These are phyloP conservation scores for Poeciliopsis occidentalis DNA, from an alignment of 2,113 vertebrate species.

Conservation along the genomic window DNA sequence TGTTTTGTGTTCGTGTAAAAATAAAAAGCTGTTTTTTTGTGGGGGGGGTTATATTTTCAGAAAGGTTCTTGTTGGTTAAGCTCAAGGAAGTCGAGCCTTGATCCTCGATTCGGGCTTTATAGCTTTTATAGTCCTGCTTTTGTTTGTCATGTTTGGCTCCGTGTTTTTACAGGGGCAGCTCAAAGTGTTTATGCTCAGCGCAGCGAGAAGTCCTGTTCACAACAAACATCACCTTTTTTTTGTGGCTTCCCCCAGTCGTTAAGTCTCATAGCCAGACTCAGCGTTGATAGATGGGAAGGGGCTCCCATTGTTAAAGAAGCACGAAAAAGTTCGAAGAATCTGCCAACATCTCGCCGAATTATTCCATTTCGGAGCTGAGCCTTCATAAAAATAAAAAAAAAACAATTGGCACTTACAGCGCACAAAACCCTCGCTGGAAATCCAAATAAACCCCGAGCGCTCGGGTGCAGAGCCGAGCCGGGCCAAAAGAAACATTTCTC, in stretches of 20 bases:
- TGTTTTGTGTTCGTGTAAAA: slow-evolving; percentile 28
- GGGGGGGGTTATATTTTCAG: too few species aligned
- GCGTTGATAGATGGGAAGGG: slow-evolving; percentile 14
- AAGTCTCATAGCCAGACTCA: slow-evolving; percentile 5
- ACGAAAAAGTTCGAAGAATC: slow-evolving; percentile 39
- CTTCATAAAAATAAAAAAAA: slow-evolving; percentile 40
- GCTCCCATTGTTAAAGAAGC: slow-evolving; percentile 26
- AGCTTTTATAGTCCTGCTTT: slow-evolving; percentile 1
- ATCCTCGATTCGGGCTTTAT: slow-evolving; percentile 7
- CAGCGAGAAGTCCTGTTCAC: slow-evolving; percentile 5
- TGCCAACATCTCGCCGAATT: slow-evolving; percentile 28
- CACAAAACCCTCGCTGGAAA: too few species aligned
- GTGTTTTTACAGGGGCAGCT: not conserved
- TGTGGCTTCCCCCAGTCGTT: not conserved
- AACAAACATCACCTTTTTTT: slow-evolving; percentile 31
- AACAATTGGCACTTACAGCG: too few species aligned
- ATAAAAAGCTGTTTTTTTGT: not conserved
- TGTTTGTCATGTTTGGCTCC: slow-evolving; percentile 8
- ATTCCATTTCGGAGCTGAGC: slow-evolving; percentile 26
- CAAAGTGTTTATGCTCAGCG: slow-evolving; percentile 27
- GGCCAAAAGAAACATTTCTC: slow-evolving; percentile 66
- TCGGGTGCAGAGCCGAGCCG: slow-evolving; percentile 7
- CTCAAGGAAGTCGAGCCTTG: slow-evolving; percentile 1
- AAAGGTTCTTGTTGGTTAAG: slow-evolving; percentile 1
- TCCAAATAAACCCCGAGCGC: slow-evolving; percentile 49